Percentiles rank a stretch among this genome's conserved stretches.
Conservation (phyloP, 2,797 vertebrate genomes). For the Stomatorhinus walkeri region DNA sequence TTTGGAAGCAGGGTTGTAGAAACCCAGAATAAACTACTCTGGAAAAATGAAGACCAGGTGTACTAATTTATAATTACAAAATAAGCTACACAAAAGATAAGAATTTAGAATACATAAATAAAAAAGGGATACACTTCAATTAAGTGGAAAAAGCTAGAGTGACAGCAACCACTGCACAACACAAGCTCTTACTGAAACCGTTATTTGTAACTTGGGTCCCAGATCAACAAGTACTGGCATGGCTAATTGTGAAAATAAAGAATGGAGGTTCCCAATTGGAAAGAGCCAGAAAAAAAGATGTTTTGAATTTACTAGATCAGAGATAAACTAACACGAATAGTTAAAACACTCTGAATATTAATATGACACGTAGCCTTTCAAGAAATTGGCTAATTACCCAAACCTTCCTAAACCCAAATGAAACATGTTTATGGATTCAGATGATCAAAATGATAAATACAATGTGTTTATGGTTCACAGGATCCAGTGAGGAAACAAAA, state of each 20-base stretch:
- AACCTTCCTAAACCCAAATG: neutral
- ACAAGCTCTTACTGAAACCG: neutral
- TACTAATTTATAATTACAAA: neutral
- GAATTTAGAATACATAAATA: neutral
- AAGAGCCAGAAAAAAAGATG: neutral
- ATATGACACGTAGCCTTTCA: neutral
- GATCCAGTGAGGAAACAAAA: neutral
- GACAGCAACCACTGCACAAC: neutral
- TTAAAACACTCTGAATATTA: neutral
- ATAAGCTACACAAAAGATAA: neutral
- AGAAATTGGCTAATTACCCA: neutral
- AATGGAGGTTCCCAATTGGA: neutral
- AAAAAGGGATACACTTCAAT: neutral
- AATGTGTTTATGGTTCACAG: neutral
- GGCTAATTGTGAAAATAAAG: neutral
- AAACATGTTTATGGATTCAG: neutral
- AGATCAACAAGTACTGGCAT: neutral
- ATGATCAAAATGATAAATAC: neutral
- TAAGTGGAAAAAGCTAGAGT: neutral
- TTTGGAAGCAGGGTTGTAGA: neutral
- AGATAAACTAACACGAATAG: neutral
- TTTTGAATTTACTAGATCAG: neutral
- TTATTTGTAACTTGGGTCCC: neutral
- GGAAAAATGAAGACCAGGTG: neutral
- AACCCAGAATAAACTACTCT: neutral